Evolutionary conservation across 2,113 vertebrate species (phyloP), one percentile per base, ranked within the genome.

Genomic region (Trachemys scripta): DNA sequence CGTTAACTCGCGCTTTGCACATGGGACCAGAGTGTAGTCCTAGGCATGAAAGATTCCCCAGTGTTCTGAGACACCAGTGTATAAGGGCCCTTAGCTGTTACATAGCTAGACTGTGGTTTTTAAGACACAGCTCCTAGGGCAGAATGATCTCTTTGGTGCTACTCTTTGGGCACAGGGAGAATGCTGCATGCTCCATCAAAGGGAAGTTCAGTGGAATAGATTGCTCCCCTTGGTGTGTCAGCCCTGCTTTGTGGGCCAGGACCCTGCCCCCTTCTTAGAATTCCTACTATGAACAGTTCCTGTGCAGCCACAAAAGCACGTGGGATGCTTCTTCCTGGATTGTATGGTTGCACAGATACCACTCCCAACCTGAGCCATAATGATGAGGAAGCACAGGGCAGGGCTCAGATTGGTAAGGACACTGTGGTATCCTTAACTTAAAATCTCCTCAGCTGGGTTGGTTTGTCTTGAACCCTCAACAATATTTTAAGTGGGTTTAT

Each of bases 271-370:
- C n/a, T 62, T 45, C 31, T 29, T 51, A 50, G 49, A 8, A 12
- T 29, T 27, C 24, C 57, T 49, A 29, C 19, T 49, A 14, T 49
- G 57, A 84, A 84, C 82, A 16, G 72, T 1, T 2, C 17, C 20
- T 51, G 31, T 0, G 0, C 10, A 76, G 47, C 17, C n/a, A 90
- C 10, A 8, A 9, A 53, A 29, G n/a, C 1, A 53, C 11, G 25
- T 80, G 29, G 16, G n/a, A 27, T 47, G 49, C 31, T 16, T 65
- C 62, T 22, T 50, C 29, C 8, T 2, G 49, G 29, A 35, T 16
- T 10, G 17, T 49, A 50, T 49, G 13, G 20, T 59, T n/a, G 22
- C 22, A 62, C 57, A 38, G n/a, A 3, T 4, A 78, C 6, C 17
- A 65, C 3, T 0, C 81, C 42, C 50, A 69, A 51, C 22, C 9